Conservation (phyloP, 1,140 invertebrate species). For the Archivesica marissinica region DNA sequence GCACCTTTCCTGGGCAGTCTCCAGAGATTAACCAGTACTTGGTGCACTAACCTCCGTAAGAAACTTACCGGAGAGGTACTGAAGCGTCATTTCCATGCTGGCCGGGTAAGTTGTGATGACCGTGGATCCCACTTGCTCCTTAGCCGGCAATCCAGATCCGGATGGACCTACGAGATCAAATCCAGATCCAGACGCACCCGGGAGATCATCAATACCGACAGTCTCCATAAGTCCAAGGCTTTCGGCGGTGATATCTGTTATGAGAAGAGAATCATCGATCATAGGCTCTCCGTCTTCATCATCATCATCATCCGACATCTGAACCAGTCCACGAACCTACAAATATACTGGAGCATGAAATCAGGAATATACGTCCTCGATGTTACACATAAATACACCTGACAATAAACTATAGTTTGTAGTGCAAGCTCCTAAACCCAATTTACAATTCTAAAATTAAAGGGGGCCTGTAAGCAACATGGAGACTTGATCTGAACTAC, state of each 20-base stretch:
- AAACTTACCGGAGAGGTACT: conserved; percentile 53
- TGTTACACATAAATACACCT: too few species aligned
- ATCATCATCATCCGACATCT: conserved; percentile 61
- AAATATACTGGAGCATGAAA: too few species aligned
- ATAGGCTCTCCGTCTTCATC: conserved; percentile 23
- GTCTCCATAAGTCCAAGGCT: not conserved
- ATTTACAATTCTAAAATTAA: too few species aligned
- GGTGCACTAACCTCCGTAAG: too few species aligned
- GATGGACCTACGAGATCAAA: too few species aligned
- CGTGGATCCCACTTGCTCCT: not conserved
- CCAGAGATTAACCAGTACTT: too few species aligned
- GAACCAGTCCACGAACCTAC: conserved; percentile 49
- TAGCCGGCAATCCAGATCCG: not conserved
- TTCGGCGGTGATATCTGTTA: conserved; percentile 36
- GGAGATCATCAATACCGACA: not conserved
- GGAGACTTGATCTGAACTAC: too few species aligned
- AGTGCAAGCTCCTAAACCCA: too few species aligned
- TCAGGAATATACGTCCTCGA: too few species aligned
- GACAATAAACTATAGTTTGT: too few species aligned
- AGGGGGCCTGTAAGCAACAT: too few species aligned
- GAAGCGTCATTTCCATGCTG: conserved; percentile 40
- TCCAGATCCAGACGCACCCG: not conserved
- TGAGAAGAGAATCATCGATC: conserved; percentile 37
- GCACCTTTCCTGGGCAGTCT: too few species aligned
- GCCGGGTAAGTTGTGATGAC: conserved; percentile 5